These are phyloP conservation scores for Periophthalmus magnuspinnatus DNA, from an alignment of 2,797 vertebrate genomes.

Conservation along the genomic window DNA sequence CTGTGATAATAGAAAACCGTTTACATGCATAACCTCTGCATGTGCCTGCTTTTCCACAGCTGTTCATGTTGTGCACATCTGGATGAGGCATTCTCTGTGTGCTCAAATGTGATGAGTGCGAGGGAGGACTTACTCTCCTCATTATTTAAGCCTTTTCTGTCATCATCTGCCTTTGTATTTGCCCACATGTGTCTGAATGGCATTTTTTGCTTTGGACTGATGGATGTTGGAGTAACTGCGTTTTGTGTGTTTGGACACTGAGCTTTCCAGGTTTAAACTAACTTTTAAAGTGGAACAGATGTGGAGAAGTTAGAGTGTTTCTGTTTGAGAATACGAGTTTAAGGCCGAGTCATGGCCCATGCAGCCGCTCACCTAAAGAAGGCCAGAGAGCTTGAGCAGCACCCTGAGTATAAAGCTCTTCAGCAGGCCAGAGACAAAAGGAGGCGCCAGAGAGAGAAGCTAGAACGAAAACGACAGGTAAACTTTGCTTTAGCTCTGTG, in stretches of 20 bases:
- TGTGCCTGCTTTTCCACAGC: conserved; percentile 47
- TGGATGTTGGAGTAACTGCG: neutral
- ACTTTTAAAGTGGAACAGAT: neutral
- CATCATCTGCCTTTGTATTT: conserved; percentile 20
- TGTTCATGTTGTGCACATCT: conserved; percentile 65
- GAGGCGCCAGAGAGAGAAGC: conserved; percentile 66
- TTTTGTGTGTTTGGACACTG: neutral
- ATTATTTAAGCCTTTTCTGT: conserved; percentile 49
- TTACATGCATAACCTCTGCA: conserved; percentile 13
- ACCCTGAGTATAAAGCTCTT: conserved; percentile 68
- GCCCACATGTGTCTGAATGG: conserved; percentile 11
- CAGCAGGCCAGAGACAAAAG: conserved; percentile 75
- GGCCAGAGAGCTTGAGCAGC: conserved; percentile 72
- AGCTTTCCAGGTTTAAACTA: neutral
- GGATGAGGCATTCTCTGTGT: conserved; percentile 45
- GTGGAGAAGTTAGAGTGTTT: neutral
- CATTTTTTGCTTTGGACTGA: conserved; percentile 2
- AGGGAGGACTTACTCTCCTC: conserved; percentile 32
- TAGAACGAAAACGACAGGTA: conserved; percentile 73
- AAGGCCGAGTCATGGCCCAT: conserved; percentile 67
- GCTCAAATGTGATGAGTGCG: conserved; percentile 34
- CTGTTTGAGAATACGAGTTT: conserved; percentile 2
- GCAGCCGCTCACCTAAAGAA: conserved; percentile 80
- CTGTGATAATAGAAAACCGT: neutral
- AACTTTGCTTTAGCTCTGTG: conserved; percentile 24